Percentiles rank a stretch among this genome's conserved stretches.
Conservation (phyloP, 2,888 invertebrate genomes). For the Tetheella fluctuosa region DNA sequence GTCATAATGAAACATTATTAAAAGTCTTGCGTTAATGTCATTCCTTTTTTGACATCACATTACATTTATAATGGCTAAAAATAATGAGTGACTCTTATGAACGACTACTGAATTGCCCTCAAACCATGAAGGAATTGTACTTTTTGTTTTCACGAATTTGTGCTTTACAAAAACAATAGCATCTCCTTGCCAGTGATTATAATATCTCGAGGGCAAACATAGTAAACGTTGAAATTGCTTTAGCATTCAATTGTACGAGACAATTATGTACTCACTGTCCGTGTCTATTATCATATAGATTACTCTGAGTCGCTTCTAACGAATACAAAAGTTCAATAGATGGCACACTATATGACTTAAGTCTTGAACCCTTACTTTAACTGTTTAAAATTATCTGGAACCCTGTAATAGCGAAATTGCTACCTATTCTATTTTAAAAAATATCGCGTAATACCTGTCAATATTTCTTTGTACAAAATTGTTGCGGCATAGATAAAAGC, state of each 20-base stretch:
- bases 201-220: constrained; percentile 17
- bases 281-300: constrained; percentile 48
- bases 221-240: constrained; percentile 26
- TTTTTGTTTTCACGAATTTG: no score
- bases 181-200: not conserved
- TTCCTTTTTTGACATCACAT: no score
- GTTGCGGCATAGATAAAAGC: constrained; percentile 46
- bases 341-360: constrained; percentile 18
- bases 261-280: constrained; percentile 43
- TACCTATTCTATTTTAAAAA: constrained; percentile 21
- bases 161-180: no score
- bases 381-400: not conserved
- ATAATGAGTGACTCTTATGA: no score
- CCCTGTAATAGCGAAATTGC: constrained; percentile 1
- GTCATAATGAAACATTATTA: no score
- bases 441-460: constrained; percentile 26
- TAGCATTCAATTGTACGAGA: constrained; percentile 37
- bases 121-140: no score
- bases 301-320: constrained; percentile 36
- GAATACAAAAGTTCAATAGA: constrained; percentile 38
- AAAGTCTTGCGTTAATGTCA: no score
- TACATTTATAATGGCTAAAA: no score
- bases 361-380: not conserved
- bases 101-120: no score
- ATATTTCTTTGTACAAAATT: constrained; percentile 42